Evolutionary conservation across 2,888 invertebrate species (phyloP).

Genomic region (Abrostola triplasia): DNA sequence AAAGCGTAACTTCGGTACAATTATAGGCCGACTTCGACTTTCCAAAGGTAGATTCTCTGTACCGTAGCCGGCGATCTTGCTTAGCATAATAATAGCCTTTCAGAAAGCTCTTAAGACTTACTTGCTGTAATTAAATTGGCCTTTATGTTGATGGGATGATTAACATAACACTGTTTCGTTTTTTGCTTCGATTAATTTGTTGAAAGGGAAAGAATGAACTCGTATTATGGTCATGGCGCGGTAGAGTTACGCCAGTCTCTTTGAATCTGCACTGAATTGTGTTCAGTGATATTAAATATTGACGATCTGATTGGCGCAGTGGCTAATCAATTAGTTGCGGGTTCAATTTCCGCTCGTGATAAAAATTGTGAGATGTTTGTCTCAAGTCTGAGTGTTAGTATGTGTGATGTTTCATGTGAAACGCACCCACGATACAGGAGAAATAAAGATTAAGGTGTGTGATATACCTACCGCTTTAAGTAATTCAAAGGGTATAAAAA

Average conservation of each 20-base stretch:
- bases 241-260: neutral
- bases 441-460: too few relatives aligned
- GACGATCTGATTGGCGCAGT: too few relatives aligned
- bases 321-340: too few relatives aligned
- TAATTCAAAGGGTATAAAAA: too few relatives aligned
- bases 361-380: too few relatives aligned
- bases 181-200: constrained; percentile 15
- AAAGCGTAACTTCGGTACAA: constrained; percentile 2
- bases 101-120: constrained; percentile 52
- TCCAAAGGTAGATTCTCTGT: constrained; percentile 28
- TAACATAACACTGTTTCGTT: constrained; percentile 39
- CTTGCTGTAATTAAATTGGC: constrained; percentile 45
- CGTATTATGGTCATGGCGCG: neutral
- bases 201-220: constrained; percentile 2
- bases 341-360: too few relatives aligned
- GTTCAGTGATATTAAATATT: too few relatives aligned
- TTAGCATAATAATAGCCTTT: constrained; percentile 54
- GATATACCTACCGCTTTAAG: too few relatives aligned
- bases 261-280: too few relatives aligned
- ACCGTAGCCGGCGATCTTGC: constrained; percentile 28
- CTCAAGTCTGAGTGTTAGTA: too few relatives aligned
- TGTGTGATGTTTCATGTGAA: too few relatives aligned
- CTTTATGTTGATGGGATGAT: constrained; percentile 35
- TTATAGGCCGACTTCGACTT: constrained; percentile 16
- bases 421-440: too few relatives aligned